A percentile compares a stretch with the other conserved stretches of the same genome.
phyloP scores from a whole-genome alignment of 2,888 invertebrate genomes.

The Leucania comma region DNA sequence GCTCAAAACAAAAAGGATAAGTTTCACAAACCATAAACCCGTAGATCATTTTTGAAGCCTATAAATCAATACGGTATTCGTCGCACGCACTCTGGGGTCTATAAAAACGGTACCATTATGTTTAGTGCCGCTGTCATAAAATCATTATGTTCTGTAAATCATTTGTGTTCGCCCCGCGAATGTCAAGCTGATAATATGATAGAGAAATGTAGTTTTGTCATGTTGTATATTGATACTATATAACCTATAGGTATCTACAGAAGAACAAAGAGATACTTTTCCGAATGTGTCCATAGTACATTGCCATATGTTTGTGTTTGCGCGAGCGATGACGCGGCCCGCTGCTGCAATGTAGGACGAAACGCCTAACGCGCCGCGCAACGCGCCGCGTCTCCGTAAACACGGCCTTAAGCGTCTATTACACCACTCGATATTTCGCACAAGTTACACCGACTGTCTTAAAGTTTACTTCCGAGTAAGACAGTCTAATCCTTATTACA shows the following conservation, averaged over 20 bases:
- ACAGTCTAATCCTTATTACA: no score
- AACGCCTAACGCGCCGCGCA: no score
- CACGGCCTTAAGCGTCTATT: no score
- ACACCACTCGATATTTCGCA: no score
- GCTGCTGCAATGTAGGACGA: no score
- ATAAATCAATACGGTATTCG: constrained; percentile 24
- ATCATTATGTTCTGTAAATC: constrained; percentile 54
- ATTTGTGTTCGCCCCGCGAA: constrained; percentile 37
- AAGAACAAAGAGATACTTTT: background rate
- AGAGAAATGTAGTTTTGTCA: constrained; percentile 2
- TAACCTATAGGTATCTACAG: no score
- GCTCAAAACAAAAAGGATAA: background rate
- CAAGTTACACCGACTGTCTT: no score
- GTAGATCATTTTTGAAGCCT: constrained; percentile 19
- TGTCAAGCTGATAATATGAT: constrained; percentile 12
- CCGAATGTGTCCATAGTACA: no score
- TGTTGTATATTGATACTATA: background rate
- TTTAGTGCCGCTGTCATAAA: constrained; percentile 52
- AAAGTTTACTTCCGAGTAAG: no score
- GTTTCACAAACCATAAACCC: constrained; percentile 1
- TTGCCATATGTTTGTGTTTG: no score
- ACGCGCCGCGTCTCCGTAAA: no score
- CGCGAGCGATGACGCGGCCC: no score
- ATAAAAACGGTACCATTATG: constrained; percentile 49
- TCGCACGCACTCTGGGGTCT: constrained; percentile 1